Percentiles rank a stretch among this genome's conserved stretches.
Conservation (phyloP, 2,113 vertebrate genomes). For the Tetraodon nigroviridis region DNA sequence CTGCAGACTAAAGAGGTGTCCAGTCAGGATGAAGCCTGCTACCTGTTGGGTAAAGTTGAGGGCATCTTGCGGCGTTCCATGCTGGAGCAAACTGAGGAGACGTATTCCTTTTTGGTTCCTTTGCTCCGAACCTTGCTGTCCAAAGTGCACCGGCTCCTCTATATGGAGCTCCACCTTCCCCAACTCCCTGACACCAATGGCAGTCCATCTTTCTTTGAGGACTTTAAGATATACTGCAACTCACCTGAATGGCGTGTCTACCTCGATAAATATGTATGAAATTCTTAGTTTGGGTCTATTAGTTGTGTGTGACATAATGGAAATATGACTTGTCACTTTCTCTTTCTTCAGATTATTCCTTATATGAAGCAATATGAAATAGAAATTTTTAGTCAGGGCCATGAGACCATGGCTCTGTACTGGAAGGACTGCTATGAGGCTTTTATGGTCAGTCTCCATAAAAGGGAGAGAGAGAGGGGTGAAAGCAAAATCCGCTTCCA, state of each 20-base stretch:
- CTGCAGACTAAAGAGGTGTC: constrained; percentile 92
- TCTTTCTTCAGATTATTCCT: constrained; percentile 83
- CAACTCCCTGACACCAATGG: constrained; percentile 90
- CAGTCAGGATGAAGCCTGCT: constrained; percentile 92
- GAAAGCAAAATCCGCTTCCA: constrained; percentile 98
- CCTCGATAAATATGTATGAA: constrained; percentile 91
- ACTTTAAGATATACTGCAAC: constrained; percentile 91
- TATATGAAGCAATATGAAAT: constrained; percentile 98
- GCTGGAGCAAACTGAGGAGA: constrained; percentile 85
- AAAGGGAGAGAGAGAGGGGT: constrained; percentile 86
- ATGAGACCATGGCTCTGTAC: constrained; percentile 88
- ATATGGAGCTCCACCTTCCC: constrained; percentile 94
- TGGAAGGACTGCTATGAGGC: constrained; percentile 95
- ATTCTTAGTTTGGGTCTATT: not conserved
- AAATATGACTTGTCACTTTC: not conserved
- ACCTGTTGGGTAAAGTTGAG: constrained; percentile 89
- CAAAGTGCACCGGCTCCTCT: constrained; percentile 92
- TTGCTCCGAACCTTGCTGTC: constrained; percentile 89
- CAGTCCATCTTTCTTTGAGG: constrained; percentile 94
- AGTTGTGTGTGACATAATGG: not conserved
- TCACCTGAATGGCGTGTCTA: constrained; percentile 93
- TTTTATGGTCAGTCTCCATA: constrained; percentile 92
- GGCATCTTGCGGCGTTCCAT: constrained; percentile 85
- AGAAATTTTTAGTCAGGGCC: constrained; percentile 85
- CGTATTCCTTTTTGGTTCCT: constrained; percentile 90